Evolutionary conservation across 2,113 vertebrate genomes (phyloP), one percentile per base, ranked within the genome.

Genomic region (Promerops cafer): DNA sequence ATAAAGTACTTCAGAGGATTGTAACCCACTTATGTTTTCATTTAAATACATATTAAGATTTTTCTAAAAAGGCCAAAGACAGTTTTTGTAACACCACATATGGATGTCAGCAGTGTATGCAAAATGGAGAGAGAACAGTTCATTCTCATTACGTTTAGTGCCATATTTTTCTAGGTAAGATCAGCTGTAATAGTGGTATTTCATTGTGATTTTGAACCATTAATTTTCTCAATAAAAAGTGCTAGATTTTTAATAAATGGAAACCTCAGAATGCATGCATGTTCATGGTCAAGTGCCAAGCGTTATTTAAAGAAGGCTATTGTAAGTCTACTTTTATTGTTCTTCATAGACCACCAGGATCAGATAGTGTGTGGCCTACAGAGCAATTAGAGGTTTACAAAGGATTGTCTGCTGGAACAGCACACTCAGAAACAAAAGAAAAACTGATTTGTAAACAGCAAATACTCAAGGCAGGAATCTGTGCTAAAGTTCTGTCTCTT

Each of bases 11-110:
- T 97, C 86, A 92, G 96, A 96, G 91, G 89, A 93, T 94, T 96
- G 92, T 94, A 96, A 90, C 81, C 78, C 96, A 96, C 96, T 97
- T 97, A 96, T 97, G 96, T 97, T 97, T 97, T 97, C 96, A 96
- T 97, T 97, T 96, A 96, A 96, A 96, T 97, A 94, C 86, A 93
- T 95, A 96, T 97, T 96, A 97, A 92, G 70, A 82, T 95, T 97
- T 96, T 96, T 95, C 96, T 96, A 90, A 89, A 94, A 97, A 96
- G 93, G 50, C 94, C 92, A 95, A 89, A 94, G 88, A 95, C 85
- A 94, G 83, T 90, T 95, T 87, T 95, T 97, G 92, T 75, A 93
- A 94, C 16, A 47, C 86, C 87, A 93, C 90, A 97, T 96, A 93
- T 94, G 96, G 75, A 94, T 95, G 66, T 96, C 68, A 13, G 92